A percentile compares a stretch with the other conserved stretches of the same genome.
Conservation (phyloP, 2,888 invertebrate genomes). For the Drosophila nr. perissopoda region DNA sequence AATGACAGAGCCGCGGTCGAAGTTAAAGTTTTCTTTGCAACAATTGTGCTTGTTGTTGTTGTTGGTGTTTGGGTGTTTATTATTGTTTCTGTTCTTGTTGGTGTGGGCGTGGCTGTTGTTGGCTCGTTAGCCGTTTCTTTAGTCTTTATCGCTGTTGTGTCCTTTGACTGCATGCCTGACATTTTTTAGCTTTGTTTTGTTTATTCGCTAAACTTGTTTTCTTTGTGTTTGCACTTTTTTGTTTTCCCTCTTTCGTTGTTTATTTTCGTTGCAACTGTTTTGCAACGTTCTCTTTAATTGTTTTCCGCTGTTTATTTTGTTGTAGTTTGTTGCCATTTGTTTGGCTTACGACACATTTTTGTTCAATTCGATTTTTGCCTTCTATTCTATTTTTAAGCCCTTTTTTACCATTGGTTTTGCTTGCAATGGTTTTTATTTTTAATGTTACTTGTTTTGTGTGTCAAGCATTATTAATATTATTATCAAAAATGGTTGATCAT, state of each 20-base stretch:
- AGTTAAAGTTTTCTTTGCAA: conserved; percentile 58
- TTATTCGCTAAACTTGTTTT: conserved; percentile 19
- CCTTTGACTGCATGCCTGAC: conserved; percentile 56
- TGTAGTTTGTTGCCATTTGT: conserved; percentile 37
- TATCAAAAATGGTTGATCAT: background rate
- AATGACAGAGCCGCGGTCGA: conserved; percentile 72
- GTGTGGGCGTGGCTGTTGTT: conserved; percentile 14
- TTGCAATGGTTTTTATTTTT: background rate
- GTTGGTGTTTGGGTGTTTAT: conserved; percentile 11
- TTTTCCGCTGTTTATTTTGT: conserved; percentile 24
- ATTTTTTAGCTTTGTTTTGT: conserved; percentile 49
- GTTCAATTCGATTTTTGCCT: conserved; percentile 13
- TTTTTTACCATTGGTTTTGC: conserved; percentile 4
- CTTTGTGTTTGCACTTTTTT: conserved; percentile 45
- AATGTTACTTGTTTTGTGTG: background rate
- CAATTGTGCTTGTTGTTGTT: conserved; percentile 29
- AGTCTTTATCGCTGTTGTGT: conserved; percentile 42
- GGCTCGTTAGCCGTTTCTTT: conserved; percentile 39
- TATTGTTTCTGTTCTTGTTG: conserved; percentile 12
- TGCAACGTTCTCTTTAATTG: conserved; percentile 34
- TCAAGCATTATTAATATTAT: conserved; percentile 1
- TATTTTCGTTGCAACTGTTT: conserved; percentile 33
- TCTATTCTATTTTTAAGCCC: conserved; percentile 8
- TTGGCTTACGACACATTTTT: conserved; percentile 42
- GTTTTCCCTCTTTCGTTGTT: conserved; percentile 26